A percentile compares a stretch with the other conserved stretches of the same genome.
These are phyloP conservation scores for Cantharis rustica DNA, from an alignment of 2,888 invertebrate species.

Conservation along the genomic window DNA sequence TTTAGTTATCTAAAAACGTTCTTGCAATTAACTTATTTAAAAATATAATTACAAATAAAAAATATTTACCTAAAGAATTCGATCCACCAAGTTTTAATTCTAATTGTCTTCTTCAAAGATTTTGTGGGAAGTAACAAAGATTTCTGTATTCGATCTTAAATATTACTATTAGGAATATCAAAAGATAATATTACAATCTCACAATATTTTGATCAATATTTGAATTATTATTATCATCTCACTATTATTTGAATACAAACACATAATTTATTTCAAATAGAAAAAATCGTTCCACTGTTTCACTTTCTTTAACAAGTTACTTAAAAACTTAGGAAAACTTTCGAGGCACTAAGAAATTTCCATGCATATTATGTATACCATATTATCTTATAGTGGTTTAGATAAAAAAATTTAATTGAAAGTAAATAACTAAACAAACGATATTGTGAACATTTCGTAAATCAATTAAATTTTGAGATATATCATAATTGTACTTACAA, in stretches of 20 bases:
- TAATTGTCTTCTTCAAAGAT: background rate
- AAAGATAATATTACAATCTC: background rate
- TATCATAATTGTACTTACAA: no score
- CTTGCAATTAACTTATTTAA: background rate
- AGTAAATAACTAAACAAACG: no score
- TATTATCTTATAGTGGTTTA: no score
- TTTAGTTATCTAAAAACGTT: background rate
- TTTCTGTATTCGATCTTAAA: background rate
- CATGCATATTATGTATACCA: no score
- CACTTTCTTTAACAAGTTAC: background rate
- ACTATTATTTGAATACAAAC: background rate
- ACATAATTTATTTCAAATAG: background rate
- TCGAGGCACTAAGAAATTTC: no score
- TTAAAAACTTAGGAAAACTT: no score
- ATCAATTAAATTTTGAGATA: no score
- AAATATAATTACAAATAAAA: background rate
- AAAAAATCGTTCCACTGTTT: background rate
- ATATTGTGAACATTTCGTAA: no score
- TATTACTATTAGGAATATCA: background rate
- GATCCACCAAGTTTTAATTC: background rate
- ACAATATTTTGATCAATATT: background rate
- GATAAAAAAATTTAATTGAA: no score
- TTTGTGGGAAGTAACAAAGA: background rate
- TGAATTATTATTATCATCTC: background rate
- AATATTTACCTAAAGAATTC: background rate